Evolutionary conservation across 2,797 vertebrate species (phyloP).

Genomic region (Alfaro cultratus): DNA sequence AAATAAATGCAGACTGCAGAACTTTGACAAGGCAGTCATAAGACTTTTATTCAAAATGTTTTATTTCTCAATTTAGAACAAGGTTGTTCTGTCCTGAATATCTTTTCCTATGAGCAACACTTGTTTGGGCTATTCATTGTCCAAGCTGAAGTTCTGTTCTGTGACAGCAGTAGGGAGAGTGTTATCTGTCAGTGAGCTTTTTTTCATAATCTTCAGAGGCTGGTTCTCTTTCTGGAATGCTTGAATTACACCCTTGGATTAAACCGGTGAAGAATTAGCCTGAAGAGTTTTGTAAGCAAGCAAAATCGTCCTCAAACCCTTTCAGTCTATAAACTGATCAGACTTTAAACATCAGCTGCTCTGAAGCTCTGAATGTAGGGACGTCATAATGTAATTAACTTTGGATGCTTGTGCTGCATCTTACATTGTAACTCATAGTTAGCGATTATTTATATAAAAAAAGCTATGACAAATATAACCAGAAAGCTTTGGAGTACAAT

Average conservation of each 20-base stretch:
- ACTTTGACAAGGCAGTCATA: not conserved
- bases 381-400: not conserved
- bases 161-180: slow-evolving; percentile 43
- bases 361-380: slow-evolving; percentile 15
- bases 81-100: not conserved
- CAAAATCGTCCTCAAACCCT: slow-evolving; percentile 39
- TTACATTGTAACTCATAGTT: not conserved
- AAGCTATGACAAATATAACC: not conserved
- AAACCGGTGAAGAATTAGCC: slow-evolving; percentile 72
- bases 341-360: slow-evolving; percentile 66
- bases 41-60: not conserved
- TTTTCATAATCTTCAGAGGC: slow-evolving; percentile 60
- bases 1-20: not conserved
- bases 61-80: not conserved
- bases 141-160: not conserved
- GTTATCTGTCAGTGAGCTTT: slow-evolving; percentile 48
- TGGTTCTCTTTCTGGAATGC: slow-evolving; percentile 64
- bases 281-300: slow-evolving; percentile 59
- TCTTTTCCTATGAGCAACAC: not conserved
- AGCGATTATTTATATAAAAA: not conserved
- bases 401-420: not conserved
- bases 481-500: not conserved
- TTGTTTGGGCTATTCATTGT: not conserved
- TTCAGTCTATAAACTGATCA: slow-evolving; percentile 70
- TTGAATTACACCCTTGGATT: slow-evolving; percentile 74